Evolutionary conservation across 1,140 invertebrate species (phyloP).

Genomic region (Pseudomyrmex dendroicus): DNA sequence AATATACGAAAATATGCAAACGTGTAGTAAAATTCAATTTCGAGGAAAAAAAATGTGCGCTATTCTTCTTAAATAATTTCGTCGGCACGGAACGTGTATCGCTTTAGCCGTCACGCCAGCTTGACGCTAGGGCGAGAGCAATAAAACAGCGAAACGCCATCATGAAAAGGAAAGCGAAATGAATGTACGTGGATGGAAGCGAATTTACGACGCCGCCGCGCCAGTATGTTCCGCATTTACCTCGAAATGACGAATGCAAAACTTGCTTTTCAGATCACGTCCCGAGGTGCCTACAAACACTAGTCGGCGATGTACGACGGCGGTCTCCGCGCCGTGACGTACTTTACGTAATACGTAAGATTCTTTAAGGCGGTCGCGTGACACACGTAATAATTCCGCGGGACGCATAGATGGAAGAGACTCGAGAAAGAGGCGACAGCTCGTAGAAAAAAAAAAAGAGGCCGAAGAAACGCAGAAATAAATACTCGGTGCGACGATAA

Average conservation of each 20-base stretch:
- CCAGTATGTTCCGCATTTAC: slow-evolving; percentile 34
- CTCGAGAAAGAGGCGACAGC: neutral
- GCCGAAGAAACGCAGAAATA: slow-evolving; percentile 17
- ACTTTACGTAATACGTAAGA: slow-evolving; percentile 52
- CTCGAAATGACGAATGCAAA: slow-evolving; percentile 53
- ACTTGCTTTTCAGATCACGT: slow-evolving; percentile 55
- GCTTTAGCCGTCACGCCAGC: slow-evolving; percentile 9
- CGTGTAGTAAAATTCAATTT: neutral
- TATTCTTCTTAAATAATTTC: neutral
- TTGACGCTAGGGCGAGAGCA: neutral
- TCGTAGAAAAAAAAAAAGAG: slow-evolving; percentile 33
- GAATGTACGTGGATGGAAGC: slow-evolving; percentile 17
- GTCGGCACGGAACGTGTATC: neutral
- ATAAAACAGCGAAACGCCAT: slow-evolving; percentile 23
- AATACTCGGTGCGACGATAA: slow-evolving; percentile 48
- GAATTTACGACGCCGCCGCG: slow-evolving; percentile 24
- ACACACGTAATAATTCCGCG: slow-evolving; percentile 56
- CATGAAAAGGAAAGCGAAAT: slow-evolving; percentile 26
- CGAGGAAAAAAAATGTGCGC: neutral
- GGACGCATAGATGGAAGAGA: slow-evolving; percentile 13
- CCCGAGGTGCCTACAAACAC: slow-evolving; percentile 34
- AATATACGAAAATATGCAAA: neutral
- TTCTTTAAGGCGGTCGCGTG: slow-evolving; percentile 46
- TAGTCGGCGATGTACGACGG: slow-evolving; percentile 23
- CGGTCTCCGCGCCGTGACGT: slow-evolving; percentile 6